Conservation (phyloP, 2,888 invertebrate species). For the Brenthis ino region DNA sequence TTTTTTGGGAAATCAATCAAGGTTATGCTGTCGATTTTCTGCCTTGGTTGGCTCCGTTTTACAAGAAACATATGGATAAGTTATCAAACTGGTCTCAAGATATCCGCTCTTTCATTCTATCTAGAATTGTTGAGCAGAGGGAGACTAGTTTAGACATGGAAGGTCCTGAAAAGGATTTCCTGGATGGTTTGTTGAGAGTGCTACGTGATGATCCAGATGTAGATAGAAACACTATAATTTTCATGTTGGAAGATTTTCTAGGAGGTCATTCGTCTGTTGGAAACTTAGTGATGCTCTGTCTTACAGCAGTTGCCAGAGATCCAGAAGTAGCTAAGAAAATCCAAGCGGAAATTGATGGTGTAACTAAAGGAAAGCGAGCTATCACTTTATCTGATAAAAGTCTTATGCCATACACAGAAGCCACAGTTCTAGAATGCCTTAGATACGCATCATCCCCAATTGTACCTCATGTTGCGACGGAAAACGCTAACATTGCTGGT, state of each 20-base stretch:
- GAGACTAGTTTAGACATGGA: constrained; percentile 81
- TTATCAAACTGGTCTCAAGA: constrained; percentile 86
- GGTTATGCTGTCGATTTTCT: constrained; percentile 93
- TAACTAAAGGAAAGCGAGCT: constrained; percentile 80
- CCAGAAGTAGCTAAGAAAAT: constrained; percentile 85
- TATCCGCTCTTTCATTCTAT: constrained; percentile 88
- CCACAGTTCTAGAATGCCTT: constrained; percentile 90
- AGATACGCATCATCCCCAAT: constrained; percentile 93
- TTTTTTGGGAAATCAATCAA: constrained; percentile 96
- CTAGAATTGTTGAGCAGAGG: constrained; percentile 85
- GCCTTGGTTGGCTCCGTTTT: constrained; percentile 90
- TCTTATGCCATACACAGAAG: constrained; percentile 90
- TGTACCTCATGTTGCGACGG: constrained; percentile 93
- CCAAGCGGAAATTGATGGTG: constrained; percentile 85
- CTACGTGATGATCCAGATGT: constrained; percentile 85
- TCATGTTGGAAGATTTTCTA: constrained; percentile 92
- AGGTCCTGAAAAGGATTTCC: constrained; percentile 87
- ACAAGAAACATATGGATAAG: constrained; percentile 85
- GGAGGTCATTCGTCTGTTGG: constrained; percentile 95
- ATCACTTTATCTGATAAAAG: constrained; percentile 86
- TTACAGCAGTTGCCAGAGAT: constrained; percentile 86
- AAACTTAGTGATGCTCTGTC: constrained; percentile 89
- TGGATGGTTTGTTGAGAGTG: constrained; percentile 89
- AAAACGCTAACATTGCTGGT: constrained; percentile 87
- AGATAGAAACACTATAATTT: constrained; percentile 90